These are phyloP conservation scores for Gallinago media DNA, from an alignment of 2,113 vertebrate genomes.

Conservation along the genomic window DNA sequence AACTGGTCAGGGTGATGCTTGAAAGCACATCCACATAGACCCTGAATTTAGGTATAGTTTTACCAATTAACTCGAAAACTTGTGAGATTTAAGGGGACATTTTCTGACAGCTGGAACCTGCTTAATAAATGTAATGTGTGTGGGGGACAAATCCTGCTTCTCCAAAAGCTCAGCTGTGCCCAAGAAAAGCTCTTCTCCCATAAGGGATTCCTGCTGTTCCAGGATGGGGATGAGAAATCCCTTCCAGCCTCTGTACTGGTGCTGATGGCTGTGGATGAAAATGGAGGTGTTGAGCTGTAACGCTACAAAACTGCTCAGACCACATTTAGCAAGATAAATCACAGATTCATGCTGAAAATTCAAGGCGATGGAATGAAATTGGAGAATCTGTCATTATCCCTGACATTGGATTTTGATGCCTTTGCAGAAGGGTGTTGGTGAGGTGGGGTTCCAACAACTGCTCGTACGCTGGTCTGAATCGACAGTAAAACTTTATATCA, in stretches of 20 bases:
- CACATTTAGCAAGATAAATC: accelerated
- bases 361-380: neutral
- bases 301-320: neutral
- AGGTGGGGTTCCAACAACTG: neutral
- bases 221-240: neutral
- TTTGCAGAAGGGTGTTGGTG: neutral
- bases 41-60: neutral
- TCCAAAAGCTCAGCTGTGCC: neutral
- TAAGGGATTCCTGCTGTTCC: neutral
- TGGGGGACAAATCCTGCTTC: neutral
- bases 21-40: accelerated
- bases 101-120: neutral
- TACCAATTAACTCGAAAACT: neutral
- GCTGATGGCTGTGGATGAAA: neutral
- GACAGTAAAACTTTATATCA: neutral
- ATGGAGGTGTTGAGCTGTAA: neutral
- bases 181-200: no score
- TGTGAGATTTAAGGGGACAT: neutral
- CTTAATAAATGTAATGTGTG: neutral
- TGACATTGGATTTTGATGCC: neutral
- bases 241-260: neutral
- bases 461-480: neutral
- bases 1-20: accelerated
- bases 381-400: no score
- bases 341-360: neutral